These are phyloP conservation scores for Ondatra zibethicus DNA, from an alignment of 2,113 vertebrate genomes.

Conservation along the genomic window DNA sequence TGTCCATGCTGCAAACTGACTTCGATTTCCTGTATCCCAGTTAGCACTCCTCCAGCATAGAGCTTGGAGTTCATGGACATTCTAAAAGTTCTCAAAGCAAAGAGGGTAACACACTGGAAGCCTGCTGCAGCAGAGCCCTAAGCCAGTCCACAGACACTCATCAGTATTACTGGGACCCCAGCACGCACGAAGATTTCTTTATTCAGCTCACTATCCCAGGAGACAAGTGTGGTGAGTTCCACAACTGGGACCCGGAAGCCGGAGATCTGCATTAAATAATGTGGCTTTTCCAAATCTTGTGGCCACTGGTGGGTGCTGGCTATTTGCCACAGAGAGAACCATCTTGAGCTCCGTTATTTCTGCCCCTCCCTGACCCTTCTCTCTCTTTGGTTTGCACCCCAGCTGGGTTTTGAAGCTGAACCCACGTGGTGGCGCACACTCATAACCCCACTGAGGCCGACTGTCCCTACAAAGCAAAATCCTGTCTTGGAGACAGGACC, in stretches of 20 bases:
- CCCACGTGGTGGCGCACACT: accelerated
- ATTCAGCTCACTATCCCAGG: neutral
- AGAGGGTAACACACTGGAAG: accelerated
- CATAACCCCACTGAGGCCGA: neutral
- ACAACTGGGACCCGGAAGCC: neutral
- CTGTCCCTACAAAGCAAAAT: neutral
- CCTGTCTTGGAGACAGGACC: neutral
- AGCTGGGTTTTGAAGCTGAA: neutral
- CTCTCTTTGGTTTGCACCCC: neutral
- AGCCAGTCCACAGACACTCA: neutral
- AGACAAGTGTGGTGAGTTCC: neutral
- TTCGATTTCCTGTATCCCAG: neutral
- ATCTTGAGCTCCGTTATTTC: neutral
- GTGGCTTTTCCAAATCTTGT: neutral
- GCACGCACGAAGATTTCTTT: neutral
- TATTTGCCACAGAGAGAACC: neutral
- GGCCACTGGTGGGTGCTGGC: accelerated
- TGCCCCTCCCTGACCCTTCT: accelerated
- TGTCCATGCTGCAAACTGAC: neutral
- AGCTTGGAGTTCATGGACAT: neutral
- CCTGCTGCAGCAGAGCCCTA: accelerated
- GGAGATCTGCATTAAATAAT: neutral
- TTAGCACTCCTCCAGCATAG: neutral
- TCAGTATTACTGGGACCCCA: neutral
- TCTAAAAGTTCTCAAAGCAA: neutral